These are phyloP conservation scores for Geococcyx californianus DNA, from an alignment of 2,113 vertebrate species.

Conservation along the genomic window DNA sequence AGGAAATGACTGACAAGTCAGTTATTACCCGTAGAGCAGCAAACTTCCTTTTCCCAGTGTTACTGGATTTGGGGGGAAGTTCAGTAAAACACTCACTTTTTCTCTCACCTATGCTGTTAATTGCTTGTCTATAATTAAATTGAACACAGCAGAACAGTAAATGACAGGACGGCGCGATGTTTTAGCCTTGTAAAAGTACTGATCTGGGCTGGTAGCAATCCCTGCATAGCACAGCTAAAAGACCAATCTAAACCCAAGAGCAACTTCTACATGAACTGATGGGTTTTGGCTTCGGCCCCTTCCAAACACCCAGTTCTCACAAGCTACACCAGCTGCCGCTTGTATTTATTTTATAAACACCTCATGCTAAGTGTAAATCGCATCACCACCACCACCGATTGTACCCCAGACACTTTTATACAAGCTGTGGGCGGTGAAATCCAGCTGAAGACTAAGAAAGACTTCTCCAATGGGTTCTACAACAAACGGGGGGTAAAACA, in stretches of 20 bases:
- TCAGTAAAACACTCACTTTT: constrained; percentile 1
- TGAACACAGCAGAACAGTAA: constrained; percentile 26
- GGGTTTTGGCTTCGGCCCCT: constrained; percentile 21
- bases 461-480: background rate
- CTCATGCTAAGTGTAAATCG: constrained; percentile 42
- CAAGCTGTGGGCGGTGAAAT: background rate
- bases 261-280: constrained; percentile 2
- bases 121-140: constrained; percentile 2
- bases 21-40: background rate
- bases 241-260: constrained; percentile 27
- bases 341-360: constrained; percentile 58
- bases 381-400: background rate
- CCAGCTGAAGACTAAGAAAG: background rate
- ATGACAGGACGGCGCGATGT: background rate
- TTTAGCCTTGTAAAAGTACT: background rate
- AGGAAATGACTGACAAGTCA: accelerated
- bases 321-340: constrained; percentile 30
- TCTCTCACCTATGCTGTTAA: constrained; percentile 21
- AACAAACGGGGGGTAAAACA: background rate
- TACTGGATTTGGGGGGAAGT: background rate
- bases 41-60: background rate
- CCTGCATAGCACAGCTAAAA: background rate
- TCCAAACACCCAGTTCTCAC: constrained; percentile 8
- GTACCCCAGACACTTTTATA: constrained; percentile 32
- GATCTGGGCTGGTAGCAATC: background rate